Conservation (phyloP, 2,113 vertebrate species). For the Syrmaticus mikado region DNA sequence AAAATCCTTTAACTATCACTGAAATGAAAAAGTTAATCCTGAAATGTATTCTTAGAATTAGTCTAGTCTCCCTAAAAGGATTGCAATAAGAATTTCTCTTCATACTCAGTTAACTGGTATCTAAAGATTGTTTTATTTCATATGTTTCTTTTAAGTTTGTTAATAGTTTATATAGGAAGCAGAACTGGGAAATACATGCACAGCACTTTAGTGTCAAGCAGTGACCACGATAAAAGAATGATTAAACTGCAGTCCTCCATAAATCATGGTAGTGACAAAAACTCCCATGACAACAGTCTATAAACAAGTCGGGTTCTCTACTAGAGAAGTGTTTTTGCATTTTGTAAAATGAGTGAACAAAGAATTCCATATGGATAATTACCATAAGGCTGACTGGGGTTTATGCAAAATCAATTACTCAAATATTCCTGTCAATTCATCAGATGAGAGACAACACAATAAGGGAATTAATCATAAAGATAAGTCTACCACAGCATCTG, state of each 20-base stretch:
- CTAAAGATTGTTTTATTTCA: neutral
- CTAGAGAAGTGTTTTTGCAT: neutral
- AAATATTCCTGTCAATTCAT: neutral
- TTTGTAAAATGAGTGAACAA: neutral
- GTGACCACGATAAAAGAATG: neutral
- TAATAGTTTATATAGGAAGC: neutral
- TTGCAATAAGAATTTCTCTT: neutral
- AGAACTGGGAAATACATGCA: neutral
- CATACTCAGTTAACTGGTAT: fast-evolving
- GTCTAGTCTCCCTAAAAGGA: neutral
- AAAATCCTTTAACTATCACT: neutral
- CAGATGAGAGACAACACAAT: neutral
- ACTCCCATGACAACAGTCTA: neutral
- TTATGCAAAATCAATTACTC: conserved; percentile 25
- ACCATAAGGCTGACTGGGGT: neutral
- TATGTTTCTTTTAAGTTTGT: neutral
- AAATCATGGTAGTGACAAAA: neutral
- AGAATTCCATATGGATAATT: conserved; percentile 22
- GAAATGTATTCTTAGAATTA: neutral
- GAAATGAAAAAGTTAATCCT: neutral
- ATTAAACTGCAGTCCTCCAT: neutral
- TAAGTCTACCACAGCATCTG: neutral
- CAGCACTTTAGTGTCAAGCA: neutral
- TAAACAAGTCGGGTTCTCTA: neutral
- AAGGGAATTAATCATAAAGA: conserved; percentile 11